Base-by-base conservation (phyloP, 2,113 vertebrate genomes). In the Hypanus sabinus region DNA sequence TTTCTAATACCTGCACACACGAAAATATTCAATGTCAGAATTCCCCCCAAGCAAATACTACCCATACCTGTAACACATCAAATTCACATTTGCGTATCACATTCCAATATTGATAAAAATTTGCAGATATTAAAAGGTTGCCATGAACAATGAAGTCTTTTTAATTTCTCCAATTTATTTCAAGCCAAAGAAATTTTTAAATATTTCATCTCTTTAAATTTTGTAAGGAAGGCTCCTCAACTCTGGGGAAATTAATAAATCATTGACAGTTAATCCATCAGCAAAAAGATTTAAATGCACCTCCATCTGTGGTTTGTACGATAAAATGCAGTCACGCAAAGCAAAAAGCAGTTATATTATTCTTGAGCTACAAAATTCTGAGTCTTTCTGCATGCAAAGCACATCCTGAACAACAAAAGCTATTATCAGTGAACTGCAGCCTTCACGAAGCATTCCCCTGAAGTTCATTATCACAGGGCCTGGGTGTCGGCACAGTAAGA, bases 401-500 rank as follows among this genome's bases (percentile, higher is more conserved):
- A 93, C 91, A 93, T 75, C 91, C 70, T 93, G 91, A 94, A 94
- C 94, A 60, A 95, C 94, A 94, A 55, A 94, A 94, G 94, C 95
- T 91, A 95, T 96, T 95, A 96, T 95, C 96, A 96, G 95, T 85
- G 24, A 71, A 0, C 0, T 95, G 95, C 96, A 96, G 95, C 95
- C 95, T 96, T 95, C 38, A 94, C 83, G 94, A 95, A 94, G 94
- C 95, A 95, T 81, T 93, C 0, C 9, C 93, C 94, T 87, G 10
- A 94, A 95, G 95, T 94, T 94, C 95, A 95, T 96, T 95, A 96
- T 96, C 95, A 95, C 79, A 94, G 96, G 94, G 95, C 95, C 94
- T 95, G 94, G 95, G 95, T 96, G 96, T 95, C 11, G n/a, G 95
- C 94, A 94, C 62, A 93, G 94, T 94, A 91, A 96, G 95, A 96